Percentiles rank a stretch among this genome's conserved stretches.
phyloP scores from a whole-genome alignment of 2,113 vertebrate genomes.

The Ammodytes dubius region DNA sequence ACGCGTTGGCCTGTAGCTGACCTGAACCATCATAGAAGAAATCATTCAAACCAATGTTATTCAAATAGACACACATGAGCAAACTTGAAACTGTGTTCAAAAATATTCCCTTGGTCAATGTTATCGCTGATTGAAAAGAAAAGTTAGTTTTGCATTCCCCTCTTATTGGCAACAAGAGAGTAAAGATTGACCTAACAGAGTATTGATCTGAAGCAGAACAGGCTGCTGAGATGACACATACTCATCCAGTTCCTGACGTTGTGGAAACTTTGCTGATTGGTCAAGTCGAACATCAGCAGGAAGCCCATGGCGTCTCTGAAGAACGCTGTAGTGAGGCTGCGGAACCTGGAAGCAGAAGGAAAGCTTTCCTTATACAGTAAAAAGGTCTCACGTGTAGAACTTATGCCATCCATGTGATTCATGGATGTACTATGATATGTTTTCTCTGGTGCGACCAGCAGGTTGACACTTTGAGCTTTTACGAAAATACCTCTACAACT shows the following conservation, averaged over 20 bases:
- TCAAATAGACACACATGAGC: not conserved
- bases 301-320: conserved; percentile 98
- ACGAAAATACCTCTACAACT: not conserved
- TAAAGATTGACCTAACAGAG: conserved; percentile 1
- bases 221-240: conserved; percentile 82
- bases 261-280: conserved; percentile 95
- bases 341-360: conserved; percentile 75
- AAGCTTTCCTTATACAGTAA: not conserved
- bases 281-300: conserved; percentile 96
- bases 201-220: conserved; percentile 16
- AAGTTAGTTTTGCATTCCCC: not conserved
- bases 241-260: conserved; percentile 99
- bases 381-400: not conserved
- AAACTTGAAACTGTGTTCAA: not conserved
- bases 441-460: not conserved
- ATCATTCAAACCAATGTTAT: not conserved
- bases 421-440: not conserved
- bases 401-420: not conserved
- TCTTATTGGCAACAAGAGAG: not conserved
- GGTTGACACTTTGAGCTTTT: not conserved
- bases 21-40: conserved; percentile 71
- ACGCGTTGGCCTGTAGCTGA: conserved; percentile 96
- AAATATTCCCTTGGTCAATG: not conserved
- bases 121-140: not conserved
- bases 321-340: conserved; percentile 96